These are phyloP conservation scores for Leptoteleia sp. DNA, from an alignment of 1,140 invertebrate species.

Conservation along the genomic window DNA sequence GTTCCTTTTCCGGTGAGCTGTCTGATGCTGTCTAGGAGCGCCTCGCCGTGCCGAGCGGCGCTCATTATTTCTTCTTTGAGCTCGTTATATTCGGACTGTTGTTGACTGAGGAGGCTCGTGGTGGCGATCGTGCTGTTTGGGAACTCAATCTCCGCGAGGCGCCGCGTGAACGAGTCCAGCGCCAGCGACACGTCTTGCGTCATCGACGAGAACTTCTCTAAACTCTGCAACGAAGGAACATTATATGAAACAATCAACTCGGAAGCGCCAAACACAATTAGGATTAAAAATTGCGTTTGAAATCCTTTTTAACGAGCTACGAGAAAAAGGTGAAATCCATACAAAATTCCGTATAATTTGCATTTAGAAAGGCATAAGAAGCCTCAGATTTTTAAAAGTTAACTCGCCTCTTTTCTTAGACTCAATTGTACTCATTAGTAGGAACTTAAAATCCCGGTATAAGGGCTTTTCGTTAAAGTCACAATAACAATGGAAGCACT, in stretches of 20 bases:
- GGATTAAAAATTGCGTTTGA: constrained; percentile 3
- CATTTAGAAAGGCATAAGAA: no score
- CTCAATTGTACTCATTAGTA: no score
- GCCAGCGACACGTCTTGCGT: constrained; percentile 93
- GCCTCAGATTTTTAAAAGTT: no score
- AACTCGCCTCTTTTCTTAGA: no score
- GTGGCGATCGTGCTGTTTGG: constrained; percentile 91
- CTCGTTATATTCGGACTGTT: constrained; percentile 85
- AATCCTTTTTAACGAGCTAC: constrained; percentile 1
- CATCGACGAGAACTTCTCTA: constrained; percentile 96
- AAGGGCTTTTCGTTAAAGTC: no score
- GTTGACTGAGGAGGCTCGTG: constrained; percentile 85
- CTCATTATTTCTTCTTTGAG: constrained; percentile 90
- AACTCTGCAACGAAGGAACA: constrained; percentile 84
- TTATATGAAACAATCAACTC: constrained; percentile 25
- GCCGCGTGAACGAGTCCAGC: constrained; percentile 91
- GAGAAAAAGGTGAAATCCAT: no score
- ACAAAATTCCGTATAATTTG: no score
- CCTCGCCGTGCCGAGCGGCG: constrained; percentile 92
- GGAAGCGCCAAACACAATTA: constrained; percentile 1
- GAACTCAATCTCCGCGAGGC: constrained; percentile 90
- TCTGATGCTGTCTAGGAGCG: constrained; percentile 87
- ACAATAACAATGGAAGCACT: no score
- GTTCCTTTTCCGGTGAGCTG: constrained; percentile 80
- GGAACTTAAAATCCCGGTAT: no score